These are phyloP conservation scores for Baryphthengus martii DNA, from an alignment of 2,113 vertebrate genomes.

Conservation along the genomic window DNA sequence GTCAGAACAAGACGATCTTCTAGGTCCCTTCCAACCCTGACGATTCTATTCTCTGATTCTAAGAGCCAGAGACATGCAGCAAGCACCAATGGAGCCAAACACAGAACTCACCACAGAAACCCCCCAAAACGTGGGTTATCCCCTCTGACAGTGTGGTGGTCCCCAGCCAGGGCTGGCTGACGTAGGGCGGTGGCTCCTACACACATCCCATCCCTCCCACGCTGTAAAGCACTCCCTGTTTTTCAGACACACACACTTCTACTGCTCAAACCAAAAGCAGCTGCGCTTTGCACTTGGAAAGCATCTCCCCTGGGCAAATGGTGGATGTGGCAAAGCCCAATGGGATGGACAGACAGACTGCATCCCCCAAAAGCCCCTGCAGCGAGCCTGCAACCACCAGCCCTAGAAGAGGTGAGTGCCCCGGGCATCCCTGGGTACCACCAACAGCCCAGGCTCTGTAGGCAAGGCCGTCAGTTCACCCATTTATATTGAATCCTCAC, in stretches of 20 bases:
- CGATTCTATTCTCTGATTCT: too few species aligned
- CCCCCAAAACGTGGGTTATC: background rate
- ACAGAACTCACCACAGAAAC: rapidly evolving
- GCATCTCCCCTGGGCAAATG: background rate
- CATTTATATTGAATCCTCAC: background rate
- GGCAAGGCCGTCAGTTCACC: background rate
- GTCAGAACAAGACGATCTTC: too few species aligned
- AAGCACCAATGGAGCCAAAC: background rate
- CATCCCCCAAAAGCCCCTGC: background rate
- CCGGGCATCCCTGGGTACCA: background rate
- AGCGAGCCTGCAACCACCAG: background rate
- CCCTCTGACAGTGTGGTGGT: background rate
- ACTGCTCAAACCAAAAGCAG: background rate
- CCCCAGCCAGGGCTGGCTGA: background rate
- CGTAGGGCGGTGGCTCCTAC: background rate
- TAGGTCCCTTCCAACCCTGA: too few species aligned
- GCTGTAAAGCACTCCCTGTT: background rate
- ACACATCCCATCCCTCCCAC: background rate
- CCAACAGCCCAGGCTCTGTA: rapidly evolving
- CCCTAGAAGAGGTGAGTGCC: background rate
- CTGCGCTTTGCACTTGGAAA: rapidly evolving
- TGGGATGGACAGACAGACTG: background rate
- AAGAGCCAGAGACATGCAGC: background rate
- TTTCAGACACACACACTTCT: background rate
- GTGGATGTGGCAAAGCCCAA: background rate